Conservation (phyloP, 2,797 vertebrate species). For the Rousettus madagascariensis region DNA sequence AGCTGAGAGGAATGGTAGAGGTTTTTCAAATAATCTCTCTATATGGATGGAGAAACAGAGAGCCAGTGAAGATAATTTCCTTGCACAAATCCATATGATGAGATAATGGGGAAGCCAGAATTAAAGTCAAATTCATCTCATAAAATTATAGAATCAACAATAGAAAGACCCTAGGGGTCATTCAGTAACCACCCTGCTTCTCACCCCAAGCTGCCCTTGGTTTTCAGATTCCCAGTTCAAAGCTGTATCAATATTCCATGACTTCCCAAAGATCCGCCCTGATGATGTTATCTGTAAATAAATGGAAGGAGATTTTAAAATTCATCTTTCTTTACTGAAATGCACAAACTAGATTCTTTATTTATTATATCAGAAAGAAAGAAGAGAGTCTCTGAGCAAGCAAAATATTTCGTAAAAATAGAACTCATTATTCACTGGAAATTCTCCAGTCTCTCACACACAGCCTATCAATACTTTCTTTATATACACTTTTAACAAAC, state of each 20-base stretch:
- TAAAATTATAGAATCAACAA: neutral
- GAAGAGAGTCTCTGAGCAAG: slow-evolving; percentile 3
- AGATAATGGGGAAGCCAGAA: neutral
- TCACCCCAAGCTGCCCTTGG: rapidly evolving
- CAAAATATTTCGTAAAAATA: neutral
- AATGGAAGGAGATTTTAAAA: neutral
- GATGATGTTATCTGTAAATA: neutral
- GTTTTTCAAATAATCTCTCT: neutral
- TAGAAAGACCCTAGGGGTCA: neutral
- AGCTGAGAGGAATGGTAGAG: neutral
- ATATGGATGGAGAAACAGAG: neutral
- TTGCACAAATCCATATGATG: neutral
- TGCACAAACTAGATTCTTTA: neutral
- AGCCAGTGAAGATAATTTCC: neutral
- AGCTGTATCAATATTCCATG: neutral
- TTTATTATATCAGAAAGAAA: neutral
- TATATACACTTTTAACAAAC: neutral
- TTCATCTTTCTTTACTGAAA: neutral
- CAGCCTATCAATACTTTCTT: neutral
- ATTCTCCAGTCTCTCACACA: neutral
- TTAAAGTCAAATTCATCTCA: neutral
- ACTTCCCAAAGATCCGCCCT: neutral
- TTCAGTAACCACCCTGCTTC: rapidly evolving
- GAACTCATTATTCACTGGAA: neutral
- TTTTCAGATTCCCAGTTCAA: neutral